Percentiles rank a stretch among this genome's conserved stretches.
Evolutionary conservation across 2,113 vertebrate species (phyloP).

Genomic region (Anser brachyrhynchus): DNA sequence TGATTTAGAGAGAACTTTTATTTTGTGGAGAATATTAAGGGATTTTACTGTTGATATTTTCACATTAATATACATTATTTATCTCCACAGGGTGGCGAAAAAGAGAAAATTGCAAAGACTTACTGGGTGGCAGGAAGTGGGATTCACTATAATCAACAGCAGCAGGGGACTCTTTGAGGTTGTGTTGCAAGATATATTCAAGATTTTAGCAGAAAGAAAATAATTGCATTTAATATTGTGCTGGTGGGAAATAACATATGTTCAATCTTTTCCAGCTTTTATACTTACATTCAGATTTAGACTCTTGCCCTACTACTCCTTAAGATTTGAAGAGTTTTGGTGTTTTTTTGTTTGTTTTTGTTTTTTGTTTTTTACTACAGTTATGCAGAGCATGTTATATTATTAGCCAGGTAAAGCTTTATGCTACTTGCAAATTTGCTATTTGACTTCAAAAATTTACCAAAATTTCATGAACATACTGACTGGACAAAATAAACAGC

Average conservation of each 20-base stretch:
- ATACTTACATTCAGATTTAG: conserved; percentile 44
- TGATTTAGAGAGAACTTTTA: conserved; percentile 61
- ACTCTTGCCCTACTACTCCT: conserved; percentile 11
- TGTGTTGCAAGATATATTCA: conserved; percentile 64
- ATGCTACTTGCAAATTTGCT: neutral
- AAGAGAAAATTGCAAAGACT: conserved; percentile 72
- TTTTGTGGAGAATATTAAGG: conserved; percentile 62
- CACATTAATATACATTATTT: conserved; percentile 70
- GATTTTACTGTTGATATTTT: conserved; percentile 72
- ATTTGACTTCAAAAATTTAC: conserved; percentile 29
- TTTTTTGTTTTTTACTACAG: neutral
- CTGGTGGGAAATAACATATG: conserved; percentile 41
- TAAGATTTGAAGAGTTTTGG: neutral
- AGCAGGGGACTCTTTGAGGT: conserved; percentile 64
- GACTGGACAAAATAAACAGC: conserved; percentile 36
- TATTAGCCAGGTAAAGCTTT: conserved; percentile 17
- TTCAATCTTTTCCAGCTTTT: conserved; percentile 63
- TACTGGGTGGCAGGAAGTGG: conserved; percentile 68
- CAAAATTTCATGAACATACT: neutral
- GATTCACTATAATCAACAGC: conserved; percentile 67
- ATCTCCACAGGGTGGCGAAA: conserved; percentile 67
- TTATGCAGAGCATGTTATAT: neutral
- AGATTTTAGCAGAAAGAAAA: conserved; percentile 70
- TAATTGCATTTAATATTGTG: conserved; percentile 70
- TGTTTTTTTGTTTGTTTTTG: neutral